Percentiles rank a stretch among this genome's conserved stretches.
These are phyloP conservation scores for Harlomillsia oculata DNA, from an alignment of 1,140 invertebrate species.

Conservation along the genomic window DNA sequence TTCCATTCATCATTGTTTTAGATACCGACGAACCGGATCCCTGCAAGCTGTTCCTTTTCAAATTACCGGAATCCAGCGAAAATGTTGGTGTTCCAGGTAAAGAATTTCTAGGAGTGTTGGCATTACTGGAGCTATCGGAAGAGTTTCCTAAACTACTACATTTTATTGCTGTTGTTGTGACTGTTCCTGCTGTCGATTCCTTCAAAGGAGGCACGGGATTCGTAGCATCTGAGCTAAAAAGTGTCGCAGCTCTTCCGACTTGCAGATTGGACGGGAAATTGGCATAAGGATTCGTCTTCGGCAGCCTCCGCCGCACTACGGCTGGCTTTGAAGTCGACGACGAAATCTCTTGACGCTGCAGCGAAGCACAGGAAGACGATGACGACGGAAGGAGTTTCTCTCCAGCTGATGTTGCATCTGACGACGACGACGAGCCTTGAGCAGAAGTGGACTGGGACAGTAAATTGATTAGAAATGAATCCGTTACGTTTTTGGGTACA, in stretches of 20 bases:
- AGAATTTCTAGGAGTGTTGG: slow-evolving; percentile 29
- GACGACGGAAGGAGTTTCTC: background rate
- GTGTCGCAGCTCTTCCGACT: too few relatives aligned
- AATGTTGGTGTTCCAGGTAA: slow-evolving; percentile 30
- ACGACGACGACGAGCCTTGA: too few relatives aligned
- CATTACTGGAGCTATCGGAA: slow-evolving; percentile 32
- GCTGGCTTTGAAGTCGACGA: too few relatives aligned
- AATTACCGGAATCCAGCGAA: slow-evolving; percentile 24
- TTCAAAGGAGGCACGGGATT: too few relatives aligned
- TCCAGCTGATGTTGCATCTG: background rate
- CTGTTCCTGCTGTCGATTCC: too few relatives aligned
- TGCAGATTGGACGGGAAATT: slow-evolving; percentile 9
- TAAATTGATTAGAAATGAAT: too few relatives aligned
- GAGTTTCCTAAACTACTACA: slow-evolving; percentile 22
- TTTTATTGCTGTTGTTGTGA: too few relatives aligned
- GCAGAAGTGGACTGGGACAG: too few relatives aligned
- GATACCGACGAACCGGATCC: background rate
- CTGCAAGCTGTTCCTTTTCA: background rate
- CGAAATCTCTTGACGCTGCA: too few relatives aligned
- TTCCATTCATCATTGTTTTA: background rate
- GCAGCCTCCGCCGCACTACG: slow-evolving; percentile 11
- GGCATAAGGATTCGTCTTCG: slow-evolving; percentile 33
- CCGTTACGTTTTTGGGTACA: too few relatives aligned
- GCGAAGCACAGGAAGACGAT: too few relatives aligned
- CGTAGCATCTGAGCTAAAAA: too few relatives aligned